Evolutionary conservation across 2,797 vertebrate species (phyloP), one percentile per base, ranked within the genome.

Genomic region (Coccyzus lansbergi): DNA sequence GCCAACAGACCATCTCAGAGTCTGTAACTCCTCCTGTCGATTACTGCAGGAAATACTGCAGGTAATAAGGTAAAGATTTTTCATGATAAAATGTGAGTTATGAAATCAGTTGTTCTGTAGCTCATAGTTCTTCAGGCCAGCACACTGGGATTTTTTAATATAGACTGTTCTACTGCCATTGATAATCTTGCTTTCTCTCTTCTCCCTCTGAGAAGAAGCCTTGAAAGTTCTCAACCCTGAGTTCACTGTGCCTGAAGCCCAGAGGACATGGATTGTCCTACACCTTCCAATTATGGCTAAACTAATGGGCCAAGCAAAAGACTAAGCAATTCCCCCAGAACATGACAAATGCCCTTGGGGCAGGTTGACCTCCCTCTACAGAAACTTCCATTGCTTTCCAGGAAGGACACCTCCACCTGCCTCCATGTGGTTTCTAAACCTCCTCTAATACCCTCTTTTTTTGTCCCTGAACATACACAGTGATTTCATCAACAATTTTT

Each of bases 391-490:
- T 10, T 20, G 42, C 60, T 67, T 26, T 83, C 52, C n/a, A 59
- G 31, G 48, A 55, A 76, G 56, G 46, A 36, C 62, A 0, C 26
- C 34, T 72, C 33, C 56, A 60, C 12, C 25, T 33, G 22, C 20
- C 62, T 76, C 17, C 59, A 70, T 0, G 0, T 17, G 34, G 55
- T 65, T 86, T 83, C 64, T 77, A 84, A 95, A 33, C 21, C 15
- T 15, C 1, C 59, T 68, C 38, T 48, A 69, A 74, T 51, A 52
- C 7, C 22, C 1, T 17, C 7, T 90, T 42, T 26, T 26, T 4
- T 26, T 85, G 8, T 3, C 83, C 93, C 79, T 82, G 80, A 93
- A 91, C 82, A 88, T 69, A 86, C 62, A 82, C 70, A 92, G 82
- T 80, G 65, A 86, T 67, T 75, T 78, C 60, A 78, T 7, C 7